phyloP scores from a whole-genome alignment of 2,888 invertebrate species.

The Bombyx huttoni region DNA sequence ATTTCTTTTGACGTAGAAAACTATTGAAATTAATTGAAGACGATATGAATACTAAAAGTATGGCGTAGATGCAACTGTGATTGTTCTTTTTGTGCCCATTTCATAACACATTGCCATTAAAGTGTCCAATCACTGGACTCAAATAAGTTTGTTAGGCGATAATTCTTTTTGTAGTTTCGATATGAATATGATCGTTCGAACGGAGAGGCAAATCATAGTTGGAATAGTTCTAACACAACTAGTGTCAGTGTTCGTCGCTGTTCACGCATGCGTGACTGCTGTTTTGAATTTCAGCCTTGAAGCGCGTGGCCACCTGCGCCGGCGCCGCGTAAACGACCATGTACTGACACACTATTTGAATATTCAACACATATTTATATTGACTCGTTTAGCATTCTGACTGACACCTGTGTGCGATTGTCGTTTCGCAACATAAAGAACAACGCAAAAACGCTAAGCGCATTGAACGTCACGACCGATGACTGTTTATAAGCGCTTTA shows the following conservation, averaged over 20 bases:
- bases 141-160: too few species aligned
- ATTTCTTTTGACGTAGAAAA: too few species aligned
- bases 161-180: background rate
- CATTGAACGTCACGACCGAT: too few species aligned
- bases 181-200: background rate
- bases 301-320: conserved; percentile 75
- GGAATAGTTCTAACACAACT: background rate
- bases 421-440: conserved; percentile 27
- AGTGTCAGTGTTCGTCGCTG: conserved; percentile 32
- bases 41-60: too few species aligned
- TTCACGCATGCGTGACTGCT: conserved; percentile 68
- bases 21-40: too few species aligned
- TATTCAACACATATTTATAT: conserved; percentile 67
- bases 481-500: too few species aligned
- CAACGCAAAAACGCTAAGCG: background rate
- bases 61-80: too few species aligned
- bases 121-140: too few species aligned
- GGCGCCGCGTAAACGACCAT: conserved; percentile 74
- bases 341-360: conserved; percentile 69
- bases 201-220: background rate
- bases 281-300: conserved; percentile 73
- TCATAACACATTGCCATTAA: too few species aligned
- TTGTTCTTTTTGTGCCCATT: too few species aligned
- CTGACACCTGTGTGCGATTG: conserved; percentile 59
- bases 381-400: conserved; percentile 57